A percentile compares a stretch with the other conserved stretches of the same genome.
Conservation (phyloP, 2,113 vertebrate genomes). For the Salminus brasiliensis region DNA sequence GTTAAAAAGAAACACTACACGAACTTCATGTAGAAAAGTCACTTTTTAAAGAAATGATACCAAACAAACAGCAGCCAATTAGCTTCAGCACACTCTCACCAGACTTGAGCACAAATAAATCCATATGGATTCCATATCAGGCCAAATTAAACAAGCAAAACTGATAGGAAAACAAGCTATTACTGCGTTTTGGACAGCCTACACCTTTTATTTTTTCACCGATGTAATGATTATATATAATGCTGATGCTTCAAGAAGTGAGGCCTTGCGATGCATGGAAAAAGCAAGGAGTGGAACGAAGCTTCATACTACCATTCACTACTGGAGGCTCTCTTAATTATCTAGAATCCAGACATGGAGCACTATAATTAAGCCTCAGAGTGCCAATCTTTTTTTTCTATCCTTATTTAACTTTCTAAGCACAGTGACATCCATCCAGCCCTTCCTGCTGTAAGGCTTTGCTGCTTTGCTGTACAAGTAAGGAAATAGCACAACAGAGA, state of each 20-base stretch:
- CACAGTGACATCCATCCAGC: background rate
- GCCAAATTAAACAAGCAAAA: too few relatives aligned
- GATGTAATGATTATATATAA: background rate
- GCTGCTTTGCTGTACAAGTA: background rate
- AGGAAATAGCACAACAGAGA: conserved; percentile 1
- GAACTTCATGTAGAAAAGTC: too few relatives aligned
- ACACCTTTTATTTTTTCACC: background rate
- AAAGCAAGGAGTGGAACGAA: background rate
- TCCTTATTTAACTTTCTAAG: conserved; percentile 5
- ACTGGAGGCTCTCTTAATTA: conserved; percentile 31
- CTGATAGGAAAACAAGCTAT: too few relatives aligned
- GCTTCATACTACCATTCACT: conserved; percentile 1
- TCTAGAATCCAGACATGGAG: background rate
- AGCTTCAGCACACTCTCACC: too few relatives aligned
- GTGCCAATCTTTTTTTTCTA: background rate
- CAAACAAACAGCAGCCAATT: too few relatives aligned
- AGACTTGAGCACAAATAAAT: too few relatives aligned
- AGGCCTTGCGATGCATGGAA: conserved; percentile 19
- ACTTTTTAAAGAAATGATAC: too few relatives aligned
- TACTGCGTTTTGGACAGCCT: too few relatives aligned
- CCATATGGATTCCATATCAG: too few relatives aligned
- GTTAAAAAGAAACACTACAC: too few relatives aligned
- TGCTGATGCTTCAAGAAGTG: conserved; percentile 16
- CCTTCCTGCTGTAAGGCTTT: background rate
- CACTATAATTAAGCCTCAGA: conserved; percentile 26